phyloP scores from a whole-genome alignment of 1,140 invertebrate species.

The Cardiocondyla obscurior region DNA sequence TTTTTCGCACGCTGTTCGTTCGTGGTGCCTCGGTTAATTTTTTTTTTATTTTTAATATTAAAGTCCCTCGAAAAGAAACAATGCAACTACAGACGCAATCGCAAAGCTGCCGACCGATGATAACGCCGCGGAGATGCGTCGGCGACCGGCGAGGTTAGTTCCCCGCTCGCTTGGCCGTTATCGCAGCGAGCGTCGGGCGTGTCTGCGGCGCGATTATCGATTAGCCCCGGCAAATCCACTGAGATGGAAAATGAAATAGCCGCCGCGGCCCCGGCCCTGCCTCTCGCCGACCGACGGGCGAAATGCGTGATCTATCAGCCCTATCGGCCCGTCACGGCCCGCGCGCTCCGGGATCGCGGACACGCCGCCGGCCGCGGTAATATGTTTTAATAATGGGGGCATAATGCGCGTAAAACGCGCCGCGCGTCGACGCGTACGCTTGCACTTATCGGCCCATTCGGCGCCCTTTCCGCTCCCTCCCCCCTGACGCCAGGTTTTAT shows the following conservation, averaged over 20 bases:
- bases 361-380: not conserved
- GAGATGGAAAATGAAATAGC: slow-evolving; percentile 69
- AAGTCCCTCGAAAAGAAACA: too few species aligned
- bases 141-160: slow-evolving; percentile 18
- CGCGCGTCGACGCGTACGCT: not conserved
- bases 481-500: slow-evolving; percentile 1
- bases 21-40: too few species aligned
- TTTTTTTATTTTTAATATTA: too few species aligned
- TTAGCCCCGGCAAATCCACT: slow-evolving; percentile 65
- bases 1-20: not conserved
- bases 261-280: slow-evolving; percentile 49
- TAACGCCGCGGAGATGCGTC: slow-evolving; percentile 54
- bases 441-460: too few species aligned
- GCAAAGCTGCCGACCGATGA: slow-evolving; percentile 61
- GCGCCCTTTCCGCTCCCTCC: too few species aligned
- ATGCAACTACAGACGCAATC: too few species aligned
- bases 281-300: slow-evolving; percentile 62
- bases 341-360: not conserved
- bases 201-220: slow-evolving; percentile 67
- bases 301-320: slow-evolving; percentile 52
- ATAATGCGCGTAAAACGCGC: slow-evolving; percentile 33
- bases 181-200: slow-evolving; percentile 65
- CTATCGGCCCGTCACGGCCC: slow-evolving; percentile 46
- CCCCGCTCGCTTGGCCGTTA: slow-evolving; percentile 56
- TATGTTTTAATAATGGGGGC: slow-evolving; percentile 33